phyloP scores from a whole-genome alignment of 1,140 invertebrate species.

The Paraescarpia echinospica region DNA sequence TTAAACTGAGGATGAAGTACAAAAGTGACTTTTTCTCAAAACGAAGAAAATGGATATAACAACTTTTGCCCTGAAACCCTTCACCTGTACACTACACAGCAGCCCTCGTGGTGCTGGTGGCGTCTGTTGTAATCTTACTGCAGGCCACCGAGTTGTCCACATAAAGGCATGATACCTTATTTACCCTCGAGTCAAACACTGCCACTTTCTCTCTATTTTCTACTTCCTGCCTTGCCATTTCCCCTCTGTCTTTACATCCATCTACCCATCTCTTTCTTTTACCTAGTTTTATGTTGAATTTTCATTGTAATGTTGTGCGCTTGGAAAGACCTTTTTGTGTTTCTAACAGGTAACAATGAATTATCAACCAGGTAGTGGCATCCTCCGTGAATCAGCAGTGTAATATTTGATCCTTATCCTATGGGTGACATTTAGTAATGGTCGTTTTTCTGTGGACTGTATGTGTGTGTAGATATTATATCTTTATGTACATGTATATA shows the following conservation, averaged over 20 bases:
- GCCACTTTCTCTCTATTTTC: not conserved
- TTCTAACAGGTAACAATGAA: not conserved
- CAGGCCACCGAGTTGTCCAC: not conserved
- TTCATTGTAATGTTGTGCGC: not conserved
- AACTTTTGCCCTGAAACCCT: too few species aligned
- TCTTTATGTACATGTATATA: too few species aligned
- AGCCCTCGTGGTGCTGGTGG: not conserved
- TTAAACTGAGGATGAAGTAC: too few species aligned
- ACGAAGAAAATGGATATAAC: too few species aligned
- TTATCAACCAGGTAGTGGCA: not conserved
- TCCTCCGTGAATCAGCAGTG: not conserved
- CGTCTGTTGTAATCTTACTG: not conserved
- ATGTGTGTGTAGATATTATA: too few species aligned
- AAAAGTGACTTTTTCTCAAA: too few species aligned
- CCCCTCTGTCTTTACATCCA: not conserved
- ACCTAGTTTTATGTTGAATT: not conserved
- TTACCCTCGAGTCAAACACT: not conserved
- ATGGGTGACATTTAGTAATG: too few species aligned
- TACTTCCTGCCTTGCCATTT: not conserved
- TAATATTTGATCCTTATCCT: not conserved
- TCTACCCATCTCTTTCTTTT: not conserved
- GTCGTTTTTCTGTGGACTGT: too few species aligned
- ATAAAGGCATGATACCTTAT: not conserved
- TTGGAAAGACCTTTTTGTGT: too few species aligned
- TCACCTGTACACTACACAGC: too few species aligned